Evolutionary conservation across 2,888 invertebrate genomes (phyloP), one percentile per base, ranked within the genome.

Genomic region (Anoplius nigerrimus): DNA sequence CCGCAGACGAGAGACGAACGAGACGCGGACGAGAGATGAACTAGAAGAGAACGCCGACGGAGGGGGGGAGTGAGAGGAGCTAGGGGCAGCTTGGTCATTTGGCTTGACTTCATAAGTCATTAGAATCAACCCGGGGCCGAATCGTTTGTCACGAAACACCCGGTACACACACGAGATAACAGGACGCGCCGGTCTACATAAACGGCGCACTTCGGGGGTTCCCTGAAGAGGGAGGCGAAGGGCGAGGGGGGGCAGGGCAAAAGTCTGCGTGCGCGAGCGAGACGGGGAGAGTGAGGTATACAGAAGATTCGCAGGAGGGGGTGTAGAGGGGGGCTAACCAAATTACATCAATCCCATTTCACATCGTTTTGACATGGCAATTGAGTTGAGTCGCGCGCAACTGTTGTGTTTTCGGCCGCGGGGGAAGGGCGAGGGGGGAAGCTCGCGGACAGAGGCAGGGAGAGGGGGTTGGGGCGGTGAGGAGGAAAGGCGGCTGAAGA

Each of bases 281-380:
- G 43, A 63, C 21, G 55, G 53, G n/a, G 62, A 58, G 20, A 11
- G 58, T 21, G 43, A 55, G 66, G 20, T 43, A n/a, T 43, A 16
- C 43, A 16, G 57, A 15, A 48, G 56, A 56, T n/a, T 16, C 42
- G 42, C 52, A 34, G 34, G 34, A 34, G 34, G 34, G 34, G 34
- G 34, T 34, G 34, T 34, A 11, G n/a, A n/a, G 65, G 53, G 24
- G 62, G 20, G 70, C 81, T 88, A 87, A 88, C 88, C 75, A 86
- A 88, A 88, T 88, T 88, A 88, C 88, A 88, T 88, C 88, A 88
- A 88, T 88, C 88, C 86, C 84, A 87, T 88, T 88, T 87, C 88
- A 84, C 87, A 81, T 86, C 88, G 87, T 88, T 88, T 88, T 88
- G 86, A 85, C 86, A 85, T 86, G 81, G 84, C 87, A 87, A 88